A percentile compares a stretch with the other conserved stretches of the same genome.
phyloP scores from a whole-genome alignment of 2,888 invertebrate species.

The Drosophila emarginata region DNA sequence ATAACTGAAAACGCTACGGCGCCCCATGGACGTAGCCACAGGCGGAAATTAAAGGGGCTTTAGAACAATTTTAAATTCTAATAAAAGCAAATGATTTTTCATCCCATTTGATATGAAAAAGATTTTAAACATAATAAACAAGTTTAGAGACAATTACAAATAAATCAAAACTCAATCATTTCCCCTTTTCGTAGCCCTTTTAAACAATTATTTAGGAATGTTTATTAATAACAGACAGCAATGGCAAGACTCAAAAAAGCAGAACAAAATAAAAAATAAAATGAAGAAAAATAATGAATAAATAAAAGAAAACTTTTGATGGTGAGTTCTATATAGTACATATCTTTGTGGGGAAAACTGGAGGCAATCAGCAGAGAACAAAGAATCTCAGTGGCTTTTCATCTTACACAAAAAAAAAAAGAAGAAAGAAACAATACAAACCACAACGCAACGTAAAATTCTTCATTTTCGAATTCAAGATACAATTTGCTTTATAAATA shows the following conservation, averaged over 20 bases:
- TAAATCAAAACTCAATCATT: neutral
- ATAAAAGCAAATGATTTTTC: neutral
- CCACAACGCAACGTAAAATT: neutral
- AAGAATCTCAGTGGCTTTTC: constrained; percentile 1
- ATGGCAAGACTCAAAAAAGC: constrained; percentile 12
- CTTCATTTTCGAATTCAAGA: neutral
- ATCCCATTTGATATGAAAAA: neutral
- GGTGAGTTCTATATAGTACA: neutral
- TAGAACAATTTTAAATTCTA: neutral
- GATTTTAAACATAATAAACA: neutral
- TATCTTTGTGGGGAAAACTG: constrained; percentile 11
- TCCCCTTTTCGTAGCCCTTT: constrained; percentile 25
- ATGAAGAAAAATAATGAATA: neutral
- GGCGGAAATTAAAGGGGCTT: neutral
- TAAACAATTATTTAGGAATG: constrained; percentile 27
- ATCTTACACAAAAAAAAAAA: neutral
- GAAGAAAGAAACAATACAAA: neutral
- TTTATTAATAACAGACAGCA: constrained; percentile 42
- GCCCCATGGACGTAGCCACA: neutral
- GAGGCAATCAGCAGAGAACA: constrained; percentile 10
- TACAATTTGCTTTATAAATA: constrained; percentile 6
- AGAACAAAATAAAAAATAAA: constrained; percentile 12
- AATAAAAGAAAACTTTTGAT: constrained; percentile 22
- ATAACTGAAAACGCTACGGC: neutral
- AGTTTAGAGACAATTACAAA: neutral